Evolutionary conservation across 92 coral and sea anemone species (phyloP), one percentile per base, ranked within the genome.

Genomic region (Porites rus): DNA sequence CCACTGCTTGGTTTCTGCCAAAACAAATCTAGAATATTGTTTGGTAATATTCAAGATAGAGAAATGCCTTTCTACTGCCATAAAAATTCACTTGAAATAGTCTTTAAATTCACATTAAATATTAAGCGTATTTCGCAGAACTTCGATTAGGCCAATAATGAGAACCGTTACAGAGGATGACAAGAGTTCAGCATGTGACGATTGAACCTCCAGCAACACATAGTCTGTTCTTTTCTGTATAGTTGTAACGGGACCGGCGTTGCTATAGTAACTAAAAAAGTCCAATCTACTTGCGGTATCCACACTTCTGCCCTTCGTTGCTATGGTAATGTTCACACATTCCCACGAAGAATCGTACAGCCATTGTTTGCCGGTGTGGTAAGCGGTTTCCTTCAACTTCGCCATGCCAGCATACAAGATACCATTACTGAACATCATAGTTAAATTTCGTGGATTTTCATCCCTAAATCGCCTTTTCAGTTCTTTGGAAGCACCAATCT

Each of bases 381-480:
- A 60, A 43, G 68, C 50, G 51, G 50, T 59, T 38, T 78, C 82
- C 4, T 46, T 2, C 54, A 76, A 65, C 82, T 59, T 78, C 4
- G 68, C 82, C 72, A 78, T 78, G 52, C 82, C 69, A 24, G 43
- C 72, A 60, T 61, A 59, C 82, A 78, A 56, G 14, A 78, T 60
- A n/a, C 67, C 69, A 38, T 24, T 24, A 18, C 54, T 21, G 50
- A 78, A 78, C 21, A 78, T 21, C 82, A 78, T 24, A 14, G 71
- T 60, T 56, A 78, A 65, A 78, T 78, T 78, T 56, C 82, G 82
- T 19, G 82, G 82, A 78, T 78, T 78, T 78, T 74, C 64, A 51
- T 80, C 85, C 13, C 51, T 80, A 65, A 67, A 65, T 28, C 3
- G 18, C 18, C 62, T 43, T 67, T 80, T 80, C 85, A 66, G 43